A percentile compares a stretch with the other conserved stretches of the same genome.
phyloP scores from a whole-genome alignment of 2,113 vertebrate genomes.

The Anolis carolinensis region DNA sequence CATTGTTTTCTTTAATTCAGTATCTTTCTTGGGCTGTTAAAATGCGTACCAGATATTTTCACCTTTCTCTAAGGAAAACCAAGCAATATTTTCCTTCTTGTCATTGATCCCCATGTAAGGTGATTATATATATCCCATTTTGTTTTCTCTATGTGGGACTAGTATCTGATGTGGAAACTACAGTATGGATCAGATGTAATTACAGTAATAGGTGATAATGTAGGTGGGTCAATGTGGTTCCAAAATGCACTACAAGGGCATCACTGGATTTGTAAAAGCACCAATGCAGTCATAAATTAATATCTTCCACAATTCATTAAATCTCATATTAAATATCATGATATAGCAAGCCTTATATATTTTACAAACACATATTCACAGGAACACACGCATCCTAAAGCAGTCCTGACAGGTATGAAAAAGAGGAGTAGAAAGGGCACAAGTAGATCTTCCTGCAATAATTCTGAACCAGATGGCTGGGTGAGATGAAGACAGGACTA shows the following conservation, averaged over 20 bases:
- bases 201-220: too few relatives aligned
- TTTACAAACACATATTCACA: background rate
- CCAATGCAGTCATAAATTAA: slow-evolving; percentile 28
- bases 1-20: background rate
- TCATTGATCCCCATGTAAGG: too few relatives aligned
- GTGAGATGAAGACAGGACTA: slow-evolving; percentile 65
- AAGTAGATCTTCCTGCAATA: slow-evolving; percentile 41
- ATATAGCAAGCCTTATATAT: slow-evolving; percentile 35
- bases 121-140: too few relatives aligned
- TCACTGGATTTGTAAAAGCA: background rate
- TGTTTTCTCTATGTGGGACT: too few relatives aligned
- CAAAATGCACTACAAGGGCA: too few relatives aligned
- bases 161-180: too few relatives aligned
- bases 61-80: too few relatives aligned
- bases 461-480: slow-evolving; percentile 60
- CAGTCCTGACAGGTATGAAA: slow-evolving; percentile 7
- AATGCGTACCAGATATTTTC: too few relatives aligned
- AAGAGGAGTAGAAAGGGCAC: background rate
- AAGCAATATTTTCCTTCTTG: too few relatives aligned
- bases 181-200: too few relatives aligned
- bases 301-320: slow-evolving; percentile 39
- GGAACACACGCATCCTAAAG: slow-evolving; percentile 2
- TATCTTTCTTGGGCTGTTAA: too few relatives aligned
- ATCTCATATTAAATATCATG: slow-evolving; percentile 28
- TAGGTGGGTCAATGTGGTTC: too few relatives aligned